Base-by-base conservation (phyloP, 2,113 vertebrate genomes). In the Lamprotornis superbus region DNA sequence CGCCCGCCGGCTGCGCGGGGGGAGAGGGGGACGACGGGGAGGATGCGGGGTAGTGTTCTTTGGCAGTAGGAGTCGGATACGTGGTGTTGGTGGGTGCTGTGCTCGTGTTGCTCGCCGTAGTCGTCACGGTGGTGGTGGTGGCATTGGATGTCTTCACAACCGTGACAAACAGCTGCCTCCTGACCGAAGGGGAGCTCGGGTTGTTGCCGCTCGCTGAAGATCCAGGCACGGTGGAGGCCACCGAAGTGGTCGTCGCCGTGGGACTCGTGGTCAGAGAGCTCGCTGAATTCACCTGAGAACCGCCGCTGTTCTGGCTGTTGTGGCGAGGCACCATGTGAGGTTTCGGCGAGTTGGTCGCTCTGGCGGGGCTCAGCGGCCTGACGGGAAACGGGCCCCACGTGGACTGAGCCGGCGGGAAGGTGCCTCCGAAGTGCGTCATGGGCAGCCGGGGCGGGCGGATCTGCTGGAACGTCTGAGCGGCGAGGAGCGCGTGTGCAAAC, bases 341-440 rank as follows among this genome's bases (percentile, higher is more conserved):
- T 98, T 99, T 99, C 75, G 99, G 99, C 59, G 99, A 99, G 98
- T 99, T 98, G 85, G 98, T 99, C 44, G 99, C 98, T 92, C 99
- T 98, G 70, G 99, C 99, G 2, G 99, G 99, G 97, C 99, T 99
- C 95, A 99, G 98, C 3, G 99, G 99, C 93, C 99, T 98, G 91
- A 99, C 99, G 3, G 99, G 99, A 95, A 99, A 99, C 2, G 99
- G 99, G 31, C 99, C 99, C 99, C 99, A 99, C 6, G 99, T 99
- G 93, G 99, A 99, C 76, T 99, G 98, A 17, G 99, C 98, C 11
- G 99, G 99, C 40, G 99, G 98, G 96, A 99, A 99, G 84, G 99
- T 99, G 82, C 99, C 99, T 90, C 99, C 99, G 33, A 99, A 99
- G 97, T 99, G 99, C 6, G 99, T 99, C 99, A 99, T 99, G 95